Percentiles rank a stretch among this genome's conserved stretches.
Conservation (phyloP, 1,140 invertebrate species). For the Eumaeus atala region DNA sequence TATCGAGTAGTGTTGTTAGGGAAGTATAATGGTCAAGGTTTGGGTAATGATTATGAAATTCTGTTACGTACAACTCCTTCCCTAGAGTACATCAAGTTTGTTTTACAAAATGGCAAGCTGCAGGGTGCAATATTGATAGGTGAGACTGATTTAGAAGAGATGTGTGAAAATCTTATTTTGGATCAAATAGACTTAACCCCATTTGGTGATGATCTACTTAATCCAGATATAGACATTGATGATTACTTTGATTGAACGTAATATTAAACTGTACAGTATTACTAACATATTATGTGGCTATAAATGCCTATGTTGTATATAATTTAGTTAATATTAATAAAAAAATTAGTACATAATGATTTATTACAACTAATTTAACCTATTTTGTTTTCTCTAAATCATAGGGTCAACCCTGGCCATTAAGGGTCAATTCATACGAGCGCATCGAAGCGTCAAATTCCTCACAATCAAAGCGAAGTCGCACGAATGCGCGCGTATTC, state of each 20-base stretch:
- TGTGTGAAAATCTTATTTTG: constrained; percentile 97
- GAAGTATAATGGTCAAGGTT: constrained; percentile 93
- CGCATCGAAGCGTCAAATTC: too few relatives aligned
- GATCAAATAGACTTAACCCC: constrained; percentile 93
- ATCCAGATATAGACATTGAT: constrained; percentile 97
- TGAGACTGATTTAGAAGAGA: constrained; percentile 98
- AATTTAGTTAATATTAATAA: too few relatives aligned
- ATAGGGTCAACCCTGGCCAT: too few relatives aligned
- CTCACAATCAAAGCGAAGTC: too few relatives aligned
- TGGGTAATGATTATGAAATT: constrained; percentile 90
- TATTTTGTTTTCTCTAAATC: too few relatives aligned
- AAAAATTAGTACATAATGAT: too few relatives aligned
- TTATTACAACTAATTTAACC: too few relatives aligned
- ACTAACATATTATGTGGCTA: background rate
- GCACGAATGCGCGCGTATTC: too few relatives aligned
- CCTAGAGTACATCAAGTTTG: constrained; percentile 93
- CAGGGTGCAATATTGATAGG: constrained; percentile 97
- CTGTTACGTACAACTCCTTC: constrained; percentile 89
- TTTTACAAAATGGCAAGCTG: constrained; percentile 88
- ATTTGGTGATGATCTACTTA: constrained; percentile 93
- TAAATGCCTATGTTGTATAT: too few relatives aligned
- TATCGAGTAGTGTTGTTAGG: constrained; percentile 96
- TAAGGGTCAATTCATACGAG: too few relatives aligned
- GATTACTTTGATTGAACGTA: constrained; percentile 96
- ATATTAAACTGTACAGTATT: background rate